Evolutionary conservation across 2,888 invertebrate genomes (phyloP), one percentile per base, ranked within the genome.

Genomic region (Hetaerina titia): DNA sequence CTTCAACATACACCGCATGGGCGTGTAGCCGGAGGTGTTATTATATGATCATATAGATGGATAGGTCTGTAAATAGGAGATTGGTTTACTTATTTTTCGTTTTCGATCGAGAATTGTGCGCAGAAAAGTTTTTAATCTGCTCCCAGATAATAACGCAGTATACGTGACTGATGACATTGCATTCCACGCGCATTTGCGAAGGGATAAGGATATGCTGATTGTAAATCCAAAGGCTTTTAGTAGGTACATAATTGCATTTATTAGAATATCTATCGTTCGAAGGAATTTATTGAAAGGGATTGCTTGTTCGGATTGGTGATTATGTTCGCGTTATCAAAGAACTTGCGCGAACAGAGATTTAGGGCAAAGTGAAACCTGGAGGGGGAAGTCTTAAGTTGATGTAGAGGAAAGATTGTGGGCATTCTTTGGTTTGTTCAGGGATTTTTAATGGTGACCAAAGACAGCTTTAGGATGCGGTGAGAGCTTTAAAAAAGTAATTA

Each of bases 361-460:
- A 81, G 13, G 31, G 81, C 31, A 31, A 31, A 31, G 81, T 45
- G 45, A 45, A 45, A 81, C 31, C 25, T 31, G 81, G 6, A 6
- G 8, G 81, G 81, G 22, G 81, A 8, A 13, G 25, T 9, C 25
- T 74, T 74, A 25, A 74, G 74, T 74, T 31, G 81, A 81, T 74
- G 81, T 25, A 11, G 81, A 31, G 81, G 81, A 81, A 31, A 81
- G 81, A 81, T 81, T 81, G 81, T 11, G 31, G 81, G 13, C 9
- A 81, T 81, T 81, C 81, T 31, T 15, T 31, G 25, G 81, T 81
- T 81, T 81, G 81, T 81, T 81, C 81, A 81, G 81, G 81, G 25
- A 31, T 81, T 81, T 69, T 81, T 81, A 81, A 81, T 81, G 81
- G 81, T 31, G 81, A 81, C 25, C 81, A 81, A 81, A 81, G 81